These are phyloP conservation scores for Catocala nupta DNA, from an alignment of 2,888 invertebrate species.

Conservation along the genomic window DNA sequence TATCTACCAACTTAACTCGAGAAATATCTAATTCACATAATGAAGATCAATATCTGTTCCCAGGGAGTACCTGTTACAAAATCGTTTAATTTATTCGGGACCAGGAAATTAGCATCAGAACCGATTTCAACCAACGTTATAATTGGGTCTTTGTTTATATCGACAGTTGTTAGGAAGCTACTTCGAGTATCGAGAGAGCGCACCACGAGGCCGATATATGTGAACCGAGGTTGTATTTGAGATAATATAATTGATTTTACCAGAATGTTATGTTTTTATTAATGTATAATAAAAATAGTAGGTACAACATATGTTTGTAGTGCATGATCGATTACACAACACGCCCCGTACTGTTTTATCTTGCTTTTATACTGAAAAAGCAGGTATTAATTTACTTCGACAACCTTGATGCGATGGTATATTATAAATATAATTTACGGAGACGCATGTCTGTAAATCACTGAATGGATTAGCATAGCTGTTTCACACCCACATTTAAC, in stretches of 20 bases:
- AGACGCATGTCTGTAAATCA: too few species aligned
- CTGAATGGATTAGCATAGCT: too few species aligned
- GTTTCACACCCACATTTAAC: too few species aligned
- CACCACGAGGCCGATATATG: slow-evolving; percentile 37
- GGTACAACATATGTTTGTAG: too few species aligned
- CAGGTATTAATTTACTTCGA: too few species aligned
- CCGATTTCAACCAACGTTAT: slow-evolving; percentile 64
- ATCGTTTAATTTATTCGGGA: slow-evolving; percentile 72
- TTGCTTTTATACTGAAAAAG: too few species aligned
- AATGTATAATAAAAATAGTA: not conserved
- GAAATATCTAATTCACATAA: slow-evolving; percentile 28
- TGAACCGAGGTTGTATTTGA: slow-evolving; percentile 44
- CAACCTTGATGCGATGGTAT: too few species aligned
- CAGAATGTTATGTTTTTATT: slow-evolving; percentile 11
- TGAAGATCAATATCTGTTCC: slow-evolving; percentile 41
- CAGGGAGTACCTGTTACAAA: slow-evolving; percentile 51
- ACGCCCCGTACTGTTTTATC: too few species aligned
- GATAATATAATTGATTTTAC: slow-evolving; percentile 14
- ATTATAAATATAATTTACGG: too few species aligned
- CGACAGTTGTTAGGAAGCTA: slow-evolving; percentile 26
- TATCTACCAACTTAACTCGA: too few species aligned
- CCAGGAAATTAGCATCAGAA: slow-evolving; percentile 71
- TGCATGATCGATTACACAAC: too few species aligned
- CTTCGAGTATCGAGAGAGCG: slow-evolving; percentile 14
- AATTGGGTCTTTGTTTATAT: slow-evolving; percentile 69